Evolutionary conservation across 1,140 invertebrate genomes (phyloP), one percentile per base, ranked within the genome.

Genomic region (Artemia franciscana): DNA sequence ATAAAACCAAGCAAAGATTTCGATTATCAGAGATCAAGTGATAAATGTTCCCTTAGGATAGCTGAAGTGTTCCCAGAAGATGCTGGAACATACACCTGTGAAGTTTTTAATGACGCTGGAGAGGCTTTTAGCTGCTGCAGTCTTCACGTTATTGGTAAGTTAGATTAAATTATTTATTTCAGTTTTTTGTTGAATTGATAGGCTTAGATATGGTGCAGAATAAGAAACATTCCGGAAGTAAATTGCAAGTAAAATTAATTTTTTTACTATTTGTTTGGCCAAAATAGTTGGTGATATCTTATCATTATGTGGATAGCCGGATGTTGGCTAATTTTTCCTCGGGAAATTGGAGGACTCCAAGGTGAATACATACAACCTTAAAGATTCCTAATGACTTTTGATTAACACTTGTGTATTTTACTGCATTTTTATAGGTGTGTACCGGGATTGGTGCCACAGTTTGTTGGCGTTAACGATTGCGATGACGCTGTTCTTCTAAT

Each of bases 1-100:
- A 93, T 97, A 67, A 93, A 91, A 73, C 86, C 90, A 0, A 90
- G 86, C 71, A 94, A 93, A 75, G 91, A 96, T 75, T 96, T 97
- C 79, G 82, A 88, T 70, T 94, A 93, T 70, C 82, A 84, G 23
- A 88, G 81, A 69, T 84, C 88, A 70, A 91, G 88, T 1, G 90
- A 93, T 72, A 85, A 85, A 63, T 88, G 92, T 74, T 89, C 88
- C 70, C 73, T 96, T 63, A 79, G 84, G 65, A 94, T 96, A 65
- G 83, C 88, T 18, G 91, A 96, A 72, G 90, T 95, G 69, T 93
- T 91, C 81, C 90, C 90, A 4, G 90, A 94, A 75, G 88, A 92
- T 74, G 77, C 82, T 70, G 92, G 92, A 58, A 87, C 86, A 25
- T 96, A 95, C 75, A 93, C 90, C 3, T 95, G 91, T 73, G 91